Percentiles rank a stretch among this genome's conserved stretches.
Conservation (phyloP, 1,140 invertebrate species). For the Bombus confusus region DNA sequence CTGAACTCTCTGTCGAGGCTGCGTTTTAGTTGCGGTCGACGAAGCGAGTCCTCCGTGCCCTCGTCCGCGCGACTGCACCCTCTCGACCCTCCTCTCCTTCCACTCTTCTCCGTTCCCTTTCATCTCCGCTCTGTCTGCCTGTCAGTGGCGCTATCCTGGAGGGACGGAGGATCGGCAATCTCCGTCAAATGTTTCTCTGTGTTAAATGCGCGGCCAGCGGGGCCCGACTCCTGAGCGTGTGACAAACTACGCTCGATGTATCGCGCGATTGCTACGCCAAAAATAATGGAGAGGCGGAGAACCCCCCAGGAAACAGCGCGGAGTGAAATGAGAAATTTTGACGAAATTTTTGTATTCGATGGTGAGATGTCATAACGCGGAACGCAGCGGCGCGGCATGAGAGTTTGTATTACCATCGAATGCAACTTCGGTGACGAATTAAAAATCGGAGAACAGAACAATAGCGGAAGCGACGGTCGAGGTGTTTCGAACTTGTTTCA, state of each 20-base stretch:
- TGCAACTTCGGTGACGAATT: too few species aligned
- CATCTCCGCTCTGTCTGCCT: slow-evolving; percentile 47
- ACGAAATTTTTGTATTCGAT: slow-evolving; percentile 16
- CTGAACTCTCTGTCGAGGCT: slow-evolving; percentile 74
- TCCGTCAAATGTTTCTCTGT: slow-evolving; percentile 61
- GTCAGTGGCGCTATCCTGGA: slow-evolving; percentile 40
- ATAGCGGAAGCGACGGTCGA: too few species aligned
- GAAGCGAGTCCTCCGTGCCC: slow-evolving; percentile 68
- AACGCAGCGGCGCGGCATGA: background rate
- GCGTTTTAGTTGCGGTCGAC: slow-evolving; percentile 78
- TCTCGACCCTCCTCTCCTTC: slow-evolving; percentile 20
- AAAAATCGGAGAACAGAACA: too few species aligned
- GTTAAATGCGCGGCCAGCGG: slow-evolving; percentile 45
- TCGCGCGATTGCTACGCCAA: slow-evolving; percentile 3
- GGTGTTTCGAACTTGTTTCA: background rate
- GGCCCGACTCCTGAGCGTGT: background rate
- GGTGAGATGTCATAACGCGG: background rate
- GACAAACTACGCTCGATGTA: slow-evolving; percentile 33
- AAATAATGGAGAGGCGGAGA: background rate
- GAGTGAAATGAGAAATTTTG: background rate
- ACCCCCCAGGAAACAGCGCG: too few species aligned
- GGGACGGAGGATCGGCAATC: slow-evolving; percentile 45
- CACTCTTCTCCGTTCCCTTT: slow-evolving; percentile 14
- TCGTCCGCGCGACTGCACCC: slow-evolving; percentile 11
- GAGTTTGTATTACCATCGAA: too few species aligned